phyloP scores from a whole-genome alignment of 2,888 invertebrate species.

The Hypomecis punctinalis region DNA sequence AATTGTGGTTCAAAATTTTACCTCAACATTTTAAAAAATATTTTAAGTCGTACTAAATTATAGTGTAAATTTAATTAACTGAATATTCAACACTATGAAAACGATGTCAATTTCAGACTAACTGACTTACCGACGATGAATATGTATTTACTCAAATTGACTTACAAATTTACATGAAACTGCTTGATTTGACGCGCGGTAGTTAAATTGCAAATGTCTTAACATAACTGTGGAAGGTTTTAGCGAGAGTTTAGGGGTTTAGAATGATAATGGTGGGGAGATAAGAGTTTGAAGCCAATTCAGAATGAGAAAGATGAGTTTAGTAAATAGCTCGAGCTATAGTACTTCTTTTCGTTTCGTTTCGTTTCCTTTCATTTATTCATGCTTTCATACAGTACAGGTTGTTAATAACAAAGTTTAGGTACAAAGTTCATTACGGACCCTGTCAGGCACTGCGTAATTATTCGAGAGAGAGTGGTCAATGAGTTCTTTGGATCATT shows the following conservation, averaged over 20 bases:
- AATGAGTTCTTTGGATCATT: no score
- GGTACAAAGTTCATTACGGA: no score
- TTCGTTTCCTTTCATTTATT: no score
- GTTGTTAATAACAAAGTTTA: neutral
- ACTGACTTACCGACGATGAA: slow-evolving; percentile 37
- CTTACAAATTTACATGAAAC: slow-evolving; percentile 40
- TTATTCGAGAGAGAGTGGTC: no score
- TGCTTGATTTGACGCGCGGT: slow-evolving; percentile 35
- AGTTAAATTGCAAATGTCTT: slow-evolving; percentile 39
- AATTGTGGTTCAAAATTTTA: no score
- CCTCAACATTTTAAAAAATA: no score
- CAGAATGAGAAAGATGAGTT: neutral
- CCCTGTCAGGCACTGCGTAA: no score
- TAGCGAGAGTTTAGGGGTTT: neutral
- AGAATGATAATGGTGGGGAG: neutral
- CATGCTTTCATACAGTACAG: no score
- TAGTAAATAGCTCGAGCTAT: neutral
- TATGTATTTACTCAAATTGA: slow-evolving; percentile 42
- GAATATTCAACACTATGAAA: slow-evolving; percentile 37
- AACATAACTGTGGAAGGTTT: slow-evolving; percentile 2
- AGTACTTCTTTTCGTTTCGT: no score
- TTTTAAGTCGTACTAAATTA: neutral
- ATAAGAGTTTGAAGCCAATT: neutral
- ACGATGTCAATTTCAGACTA: slow-evolving; percentile 34
- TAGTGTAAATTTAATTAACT: slow-evolving; percentile 18